Evolutionary conservation across 2,888 invertebrate genomes (phyloP).

Genomic region (Hydraecia micacea): DNA sequence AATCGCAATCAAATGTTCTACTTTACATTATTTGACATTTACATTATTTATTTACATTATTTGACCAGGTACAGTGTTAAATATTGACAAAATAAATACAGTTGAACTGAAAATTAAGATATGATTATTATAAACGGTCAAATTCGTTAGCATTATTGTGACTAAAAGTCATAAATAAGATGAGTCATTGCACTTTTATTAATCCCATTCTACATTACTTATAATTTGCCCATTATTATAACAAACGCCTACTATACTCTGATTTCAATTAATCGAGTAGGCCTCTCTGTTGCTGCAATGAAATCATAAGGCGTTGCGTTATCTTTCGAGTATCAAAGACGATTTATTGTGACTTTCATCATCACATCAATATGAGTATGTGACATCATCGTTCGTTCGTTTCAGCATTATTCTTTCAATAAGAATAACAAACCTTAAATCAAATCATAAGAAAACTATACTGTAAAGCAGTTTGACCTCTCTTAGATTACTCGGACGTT

Average conservation of each 20-base stretch:
- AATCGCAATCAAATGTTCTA: constrained; percentile 12
- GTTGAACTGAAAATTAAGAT: constrained; percentile 29
- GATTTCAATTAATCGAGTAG: constrained; percentile 21
- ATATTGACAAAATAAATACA: constrained; percentile 32
- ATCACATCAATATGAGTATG: no score
- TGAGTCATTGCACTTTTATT: constrained; percentile 57
- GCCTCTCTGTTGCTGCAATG: constrained; percentile 59
- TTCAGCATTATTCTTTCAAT: not conserved
- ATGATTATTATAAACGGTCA: constrained; percentile 28
- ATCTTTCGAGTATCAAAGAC: not conserved
- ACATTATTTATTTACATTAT: constrained; percentile 23
- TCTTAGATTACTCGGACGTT: not conserved
- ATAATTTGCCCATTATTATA: constrained; percentile 20
- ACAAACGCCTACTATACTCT: constrained; percentile 45
- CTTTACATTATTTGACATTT: no score
- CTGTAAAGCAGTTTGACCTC: not conserved
- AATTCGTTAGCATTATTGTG: constrained; percentile 55
- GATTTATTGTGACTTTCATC: not conserved
- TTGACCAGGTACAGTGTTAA: not conserved
- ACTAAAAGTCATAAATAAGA: constrained; percentile 58
- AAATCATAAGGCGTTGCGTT: constrained; percentile 65
- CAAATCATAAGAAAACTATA: not conserved
- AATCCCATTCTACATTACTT: constrained; percentile 26
- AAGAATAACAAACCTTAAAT: not conserved
- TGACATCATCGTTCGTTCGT: not conserved